Evolutionary conservation across 2,113 vertebrate species (phyloP), one percentile per base, ranked within the genome.

Genomic region (Sturnira hondurensis): DNA sequence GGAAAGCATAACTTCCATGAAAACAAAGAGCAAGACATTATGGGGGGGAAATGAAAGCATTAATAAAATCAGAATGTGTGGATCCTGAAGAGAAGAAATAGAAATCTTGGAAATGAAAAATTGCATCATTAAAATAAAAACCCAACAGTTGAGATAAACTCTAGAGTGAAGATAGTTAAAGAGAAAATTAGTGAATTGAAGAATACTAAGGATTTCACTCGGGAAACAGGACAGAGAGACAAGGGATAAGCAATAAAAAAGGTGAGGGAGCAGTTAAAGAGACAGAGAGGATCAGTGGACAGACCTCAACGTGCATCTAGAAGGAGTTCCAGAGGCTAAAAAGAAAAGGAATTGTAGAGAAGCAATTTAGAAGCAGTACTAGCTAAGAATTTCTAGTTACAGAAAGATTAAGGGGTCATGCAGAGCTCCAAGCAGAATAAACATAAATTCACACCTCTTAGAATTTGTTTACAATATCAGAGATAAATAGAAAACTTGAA

Each of bases 81-180:
- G 45, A 17, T 28, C 68, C 24, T 68, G 12, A 74, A 93, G 83
- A 89, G 54, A 78, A 86, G 5, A 86, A 54, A 38, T 45, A 68
- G 86, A 89, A 89, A 74, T 54, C 41, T 92, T 78, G 56, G 74
- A 86, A 78, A 73, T 77, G 22, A 86, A 97, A 89, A 67, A 24
- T 17, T 41, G 50, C 31, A 2, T n/a, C 28, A 89, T 67, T n/a
- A 67, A 47, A 45, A 31, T 76, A 26, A 76, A 76, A 76, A 33
- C 4, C 43, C 28, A 77, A 31, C 26, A 24, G 80, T 41, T 89
- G 38, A 90, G 41, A 58, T 83, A 87, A 61, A 50, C 17, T 92
- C 52, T n/a, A 77, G 20, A 61, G 31, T 50, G 33, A 73, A 90
- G 76, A 80, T 15, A 54, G 83, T 82, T 71, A 54, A 89, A 94